phyloP scores from a whole-genome alignment of 1,140 invertebrate species.

The Mercenaria mercenaria region DNA sequence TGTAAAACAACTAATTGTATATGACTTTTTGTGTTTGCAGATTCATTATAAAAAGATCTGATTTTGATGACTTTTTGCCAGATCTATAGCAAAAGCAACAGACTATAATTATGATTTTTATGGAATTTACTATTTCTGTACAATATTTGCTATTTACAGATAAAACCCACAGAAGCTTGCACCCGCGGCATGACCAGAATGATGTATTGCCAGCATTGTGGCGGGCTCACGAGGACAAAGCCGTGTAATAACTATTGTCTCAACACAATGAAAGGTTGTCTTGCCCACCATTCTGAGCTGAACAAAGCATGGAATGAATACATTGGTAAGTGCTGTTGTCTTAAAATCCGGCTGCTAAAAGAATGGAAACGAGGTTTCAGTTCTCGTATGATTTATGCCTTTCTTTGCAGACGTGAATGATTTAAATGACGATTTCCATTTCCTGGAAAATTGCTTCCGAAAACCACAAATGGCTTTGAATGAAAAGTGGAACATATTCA shows the following conservation, averaged over 20 bases:
- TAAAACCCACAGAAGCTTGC: constrained; percentile 90
- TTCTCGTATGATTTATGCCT: background rate
- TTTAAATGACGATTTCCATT: background rate
- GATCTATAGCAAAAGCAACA: no score
- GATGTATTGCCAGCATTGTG: constrained; percentile 94
- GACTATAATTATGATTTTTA: no score
- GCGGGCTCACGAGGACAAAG: constrained; percentile 90
- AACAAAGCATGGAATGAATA: constrained; percentile 96
- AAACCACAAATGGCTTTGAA: background rate
- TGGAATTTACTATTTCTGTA: no score
- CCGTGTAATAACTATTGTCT: constrained; percentile 95
- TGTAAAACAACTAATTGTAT: no score
- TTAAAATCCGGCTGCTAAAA: no score
- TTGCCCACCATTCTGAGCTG: constrained; percentile 93
- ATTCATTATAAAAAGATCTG: no score
- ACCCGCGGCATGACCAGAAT: constrained; percentile 92
- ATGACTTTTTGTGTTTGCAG: no score
- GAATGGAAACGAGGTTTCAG: background rate
- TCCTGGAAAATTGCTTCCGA: background rate
- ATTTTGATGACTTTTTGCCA: no score
- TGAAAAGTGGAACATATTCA: background rate
- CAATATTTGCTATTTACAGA: constrained; percentile 84
- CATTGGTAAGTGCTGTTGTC: constrained; percentile 90
- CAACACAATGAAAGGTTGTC: constrained; percentile 96
- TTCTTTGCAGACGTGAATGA: background rate